A percentile compares a stretch with the other conserved stretches of the same genome.
Evolutionary conservation across 2,113 vertebrate genomes (phyloP).

Genomic region (Sturnira hondurensis): DNA sequence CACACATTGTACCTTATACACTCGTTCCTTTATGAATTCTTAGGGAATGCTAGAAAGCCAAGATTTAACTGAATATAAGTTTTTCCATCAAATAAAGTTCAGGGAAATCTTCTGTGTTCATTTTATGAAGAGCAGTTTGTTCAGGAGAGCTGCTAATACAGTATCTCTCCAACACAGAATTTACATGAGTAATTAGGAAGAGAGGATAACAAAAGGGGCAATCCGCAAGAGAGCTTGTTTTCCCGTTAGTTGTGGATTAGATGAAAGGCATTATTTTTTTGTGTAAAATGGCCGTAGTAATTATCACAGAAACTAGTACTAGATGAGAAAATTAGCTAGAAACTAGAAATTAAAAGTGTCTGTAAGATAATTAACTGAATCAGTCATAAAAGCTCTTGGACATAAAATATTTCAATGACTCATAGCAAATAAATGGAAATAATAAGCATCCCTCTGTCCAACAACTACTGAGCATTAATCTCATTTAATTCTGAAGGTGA

Average conservation of each 20-base stretch:
- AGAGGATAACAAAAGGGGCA: constrained; percentile 21
- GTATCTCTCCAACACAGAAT: background rate
- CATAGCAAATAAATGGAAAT: background rate
- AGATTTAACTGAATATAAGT: background rate
- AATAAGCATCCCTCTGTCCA: background rate
- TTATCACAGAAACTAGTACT: constrained; percentile 42
- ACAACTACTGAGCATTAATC: background rate
- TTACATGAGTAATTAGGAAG: constrained; percentile 44
- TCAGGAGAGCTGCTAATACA: constrained; percentile 17
- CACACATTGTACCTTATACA: background rate
- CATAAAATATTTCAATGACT: background rate
- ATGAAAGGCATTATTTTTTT: constrained; percentile 35
- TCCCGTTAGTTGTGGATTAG: background rate
- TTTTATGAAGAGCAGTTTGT: constrained; percentile 15
- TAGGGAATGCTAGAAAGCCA: background rate
- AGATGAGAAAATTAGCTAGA: constrained; percentile 65
- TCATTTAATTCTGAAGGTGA: background rate
- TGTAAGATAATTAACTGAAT: constrained; percentile 39
- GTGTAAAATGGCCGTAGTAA: constrained; percentile 25
- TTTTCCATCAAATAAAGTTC: constrained; percentile 10
- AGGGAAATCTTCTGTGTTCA: background rate
- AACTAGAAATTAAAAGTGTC: constrained; percentile 53
- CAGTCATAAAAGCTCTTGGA: constrained; percentile 28
- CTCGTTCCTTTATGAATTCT: background rate
- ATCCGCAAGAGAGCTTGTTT: background rate